Evolutionary conservation across 2,888 invertebrate genomes (phyloP).

Genomic region (Epistrophe eligans): DNA sequence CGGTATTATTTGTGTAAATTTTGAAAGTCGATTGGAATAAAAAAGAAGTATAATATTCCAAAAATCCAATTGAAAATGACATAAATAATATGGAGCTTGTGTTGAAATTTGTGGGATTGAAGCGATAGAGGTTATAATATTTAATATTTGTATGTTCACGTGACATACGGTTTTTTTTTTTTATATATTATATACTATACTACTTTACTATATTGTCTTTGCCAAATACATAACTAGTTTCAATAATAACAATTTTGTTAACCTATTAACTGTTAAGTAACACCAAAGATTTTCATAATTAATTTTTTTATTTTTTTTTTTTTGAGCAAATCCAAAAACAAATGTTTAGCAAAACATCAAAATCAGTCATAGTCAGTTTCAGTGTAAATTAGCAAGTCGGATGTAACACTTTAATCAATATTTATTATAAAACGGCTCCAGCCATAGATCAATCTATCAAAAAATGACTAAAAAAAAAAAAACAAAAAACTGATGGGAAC

Average conservation of each 20-base stretch:
- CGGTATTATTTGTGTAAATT: too few relatives aligned
- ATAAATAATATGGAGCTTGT: too few relatives aligned
- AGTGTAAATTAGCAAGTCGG: constrained; percentile 11
- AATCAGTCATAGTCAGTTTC: constrained; percentile 8
- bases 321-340: not conserved
- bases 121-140: too few relatives aligned
- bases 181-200: too few relatives aligned
- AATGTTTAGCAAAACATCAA: constrained; percentile 14
- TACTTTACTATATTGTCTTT: too few relatives aligned
- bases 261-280: not conserved
- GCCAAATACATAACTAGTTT: too few relatives aligned
- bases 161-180: too few relatives aligned
- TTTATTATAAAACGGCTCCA: constrained; percentile 4
- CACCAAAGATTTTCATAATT: constrained; percentile 3
- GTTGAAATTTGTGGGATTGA: too few relatives aligned
- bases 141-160: too few relatives aligned
- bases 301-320: not conserved
- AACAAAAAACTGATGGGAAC: constrained; percentile 14
- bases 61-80: too few relatives aligned
- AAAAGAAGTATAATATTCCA: too few relatives aligned
- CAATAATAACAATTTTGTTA: not conserved
- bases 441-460: constrained; percentile 6
- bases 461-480: not conserved
- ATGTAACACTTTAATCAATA: constrained; percentile 30
- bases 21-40: too few relatives aligned